phyloP scores from a whole-genome alignment of 92 coral and sea anemone genomes.

The Nematostella vectensis region DNA sequence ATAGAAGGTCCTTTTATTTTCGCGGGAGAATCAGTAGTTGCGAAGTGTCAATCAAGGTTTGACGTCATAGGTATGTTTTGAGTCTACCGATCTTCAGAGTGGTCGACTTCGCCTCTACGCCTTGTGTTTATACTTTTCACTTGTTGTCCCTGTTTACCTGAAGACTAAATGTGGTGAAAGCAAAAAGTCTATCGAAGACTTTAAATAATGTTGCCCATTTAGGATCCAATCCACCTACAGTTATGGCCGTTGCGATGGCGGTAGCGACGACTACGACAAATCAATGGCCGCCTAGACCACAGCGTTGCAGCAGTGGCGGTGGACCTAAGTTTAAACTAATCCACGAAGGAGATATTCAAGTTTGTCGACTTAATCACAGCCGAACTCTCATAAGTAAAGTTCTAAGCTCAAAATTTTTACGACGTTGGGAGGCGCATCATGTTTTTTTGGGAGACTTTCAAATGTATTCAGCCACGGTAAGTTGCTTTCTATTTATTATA shows the following conservation, averaged over 20 bases:
- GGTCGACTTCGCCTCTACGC: too few species aligned
- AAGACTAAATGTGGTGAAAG: too few species aligned
- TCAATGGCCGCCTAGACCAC: slow-evolving; percentile 73
- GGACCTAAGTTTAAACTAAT: slow-evolving; percentile 97
- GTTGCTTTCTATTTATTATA: slow-evolving; percentile 9
- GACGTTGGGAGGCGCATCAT: slow-evolving; percentile 99
- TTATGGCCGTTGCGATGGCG: slow-evolving; percentile 76
- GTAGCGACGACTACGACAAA: slow-evolving; percentile 36
- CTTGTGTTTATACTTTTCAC: too few species aligned
- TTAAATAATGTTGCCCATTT: too few species aligned
- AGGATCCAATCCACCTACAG: too few species aligned
- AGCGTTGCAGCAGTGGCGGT: slow-evolving; percentile 78
- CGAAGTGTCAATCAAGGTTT: too few species aligned
- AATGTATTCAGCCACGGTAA: slow-evolving; percentile 92
- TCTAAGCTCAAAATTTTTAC: slow-evolving; percentile 90
- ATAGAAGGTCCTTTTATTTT: too few species aligned
- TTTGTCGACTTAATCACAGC: slow-evolving; percentile 96
- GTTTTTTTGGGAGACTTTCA: slow-evolving; percentile 90
- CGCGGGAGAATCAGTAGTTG: too few species aligned
- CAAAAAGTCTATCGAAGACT: too few species aligned
- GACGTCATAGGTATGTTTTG: too few species aligned
- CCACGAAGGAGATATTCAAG: slow-evolving; percentile 98
- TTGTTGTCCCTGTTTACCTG: too few species aligned
- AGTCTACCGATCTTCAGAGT: too few species aligned
- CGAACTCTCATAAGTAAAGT: slow-evolving; percentile 94